phyloP scores from a whole-genome alignment of 2,888 invertebrate genomes.

The Trachelus tabidus region DNA sequence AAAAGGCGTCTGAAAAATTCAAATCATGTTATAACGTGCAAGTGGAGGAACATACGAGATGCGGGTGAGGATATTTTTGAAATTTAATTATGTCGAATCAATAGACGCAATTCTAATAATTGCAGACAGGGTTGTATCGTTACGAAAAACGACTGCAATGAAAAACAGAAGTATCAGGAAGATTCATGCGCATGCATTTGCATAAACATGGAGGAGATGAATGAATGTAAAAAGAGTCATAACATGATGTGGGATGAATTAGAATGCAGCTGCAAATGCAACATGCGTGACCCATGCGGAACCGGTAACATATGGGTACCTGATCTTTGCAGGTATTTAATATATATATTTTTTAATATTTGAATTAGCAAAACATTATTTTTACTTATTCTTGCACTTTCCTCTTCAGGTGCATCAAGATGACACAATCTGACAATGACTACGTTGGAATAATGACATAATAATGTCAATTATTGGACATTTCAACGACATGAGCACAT shows the following conservation, averaged over 20 bases:
- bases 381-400: not conserved
- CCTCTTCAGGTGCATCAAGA: conserved; percentile 24
- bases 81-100: not conserved
- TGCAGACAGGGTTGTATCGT: conserved; percentile 31
- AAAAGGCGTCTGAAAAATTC: no score
- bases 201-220: conserved; percentile 11
- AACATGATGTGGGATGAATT: conserved; percentile 31
- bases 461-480: not conserved
- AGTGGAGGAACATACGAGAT: conserved; percentile 28
- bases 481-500: not conserved
- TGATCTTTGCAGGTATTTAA: conserved; percentile 26
- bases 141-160: conserved; percentile 23
- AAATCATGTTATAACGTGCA: conserved; percentile 9
- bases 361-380: not conserved
- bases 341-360: not conserved
- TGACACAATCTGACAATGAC: conserved; percentile 9
- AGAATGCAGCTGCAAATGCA: conserved; percentile 30
- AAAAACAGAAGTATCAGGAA: conserved; percentile 18
- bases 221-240: conserved; percentile 5
- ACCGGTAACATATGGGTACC: conserved; percentile 27
- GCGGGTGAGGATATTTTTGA: conserved; percentile 27
- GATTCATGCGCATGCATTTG: conserved; percentile 30
- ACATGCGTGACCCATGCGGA: conserved; percentile 23
- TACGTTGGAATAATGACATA: not conserved
- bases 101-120: not conserved